A percentile compares a stretch with the other conserved stretches of the same genome.
Evolutionary conservation across 1,140 invertebrate genomes (phyloP).

Genomic region (Stegodyphus dumicola): DNA sequence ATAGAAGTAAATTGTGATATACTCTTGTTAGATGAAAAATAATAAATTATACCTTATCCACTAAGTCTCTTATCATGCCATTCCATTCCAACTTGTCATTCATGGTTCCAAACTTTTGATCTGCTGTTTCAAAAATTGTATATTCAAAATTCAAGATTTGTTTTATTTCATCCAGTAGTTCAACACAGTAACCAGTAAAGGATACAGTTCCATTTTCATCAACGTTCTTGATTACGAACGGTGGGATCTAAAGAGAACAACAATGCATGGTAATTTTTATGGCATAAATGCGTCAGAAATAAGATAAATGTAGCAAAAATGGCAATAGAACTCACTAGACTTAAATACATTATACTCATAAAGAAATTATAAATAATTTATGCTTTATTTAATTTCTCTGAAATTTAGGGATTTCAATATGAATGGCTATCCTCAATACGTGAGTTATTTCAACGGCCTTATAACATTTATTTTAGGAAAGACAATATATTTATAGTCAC

Average conservation of each 20-base stretch:
- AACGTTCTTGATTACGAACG: constrained; percentile 62
- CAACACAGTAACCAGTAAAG: constrained; percentile 92
- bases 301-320: too few relatives aligned
- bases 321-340: too few relatives aligned
- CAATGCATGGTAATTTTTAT: too few relatives aligned
- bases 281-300: too few relatives aligned
- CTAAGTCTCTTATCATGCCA: constrained; percentile 90
- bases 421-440: too few relatives aligned
- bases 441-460: too few relatives aligned
- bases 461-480: too few relatives aligned
- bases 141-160: constrained; percentile 89
- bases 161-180: constrained; percentile 87
- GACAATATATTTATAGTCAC: too few relatives aligned
- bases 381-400: too few relatives aligned
- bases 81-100: constrained; percentile 84
- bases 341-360: too few relatives aligned
- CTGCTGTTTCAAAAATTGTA: constrained; percentile 81
- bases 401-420: too few relatives aligned
- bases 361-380: too few relatives aligned
- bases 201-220: constrained; percentile 66
- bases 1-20: not conserved
- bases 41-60: constrained; percentile 77
- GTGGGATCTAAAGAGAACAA: constrained; percentile 63
- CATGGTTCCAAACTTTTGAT: constrained; percentile 86
- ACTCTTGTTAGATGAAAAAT: not conserved